Base-by-base conservation (phyloP, 2,113 vertebrate genomes). In the Malurus cyaneus region DNA sequence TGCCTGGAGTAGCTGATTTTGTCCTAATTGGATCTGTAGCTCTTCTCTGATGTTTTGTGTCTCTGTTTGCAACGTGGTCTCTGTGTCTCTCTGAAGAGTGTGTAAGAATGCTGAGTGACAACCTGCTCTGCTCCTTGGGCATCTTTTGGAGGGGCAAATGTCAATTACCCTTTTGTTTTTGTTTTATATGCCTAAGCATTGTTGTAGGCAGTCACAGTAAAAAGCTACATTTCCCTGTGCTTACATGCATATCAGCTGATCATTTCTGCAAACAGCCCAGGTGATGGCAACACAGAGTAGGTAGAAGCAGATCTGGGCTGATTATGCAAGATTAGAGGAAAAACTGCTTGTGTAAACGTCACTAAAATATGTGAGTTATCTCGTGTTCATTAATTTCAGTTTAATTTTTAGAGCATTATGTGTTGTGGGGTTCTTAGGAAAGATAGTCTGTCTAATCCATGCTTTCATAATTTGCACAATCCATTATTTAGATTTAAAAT, bases 11-110 rank as follows among this genome's bases (percentile, higher is more conserved):
- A 97, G 97, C 97, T 98, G 98, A 97, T 98, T 98, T 97, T 71
- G 78, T 96, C 97, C 97, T 98, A 99, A 99, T 99, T 99, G 98
- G 98, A 96, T 80, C 94, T 77, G 92, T 96, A 97, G 97, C 97
- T 98, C 97, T 98, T 97, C 97, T 96, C 83, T 97, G 97, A 94
- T 94, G 89, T 97, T 98, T 98, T 98, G 98, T 98, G 97, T 98
- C 97, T 98, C 97, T 97, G 95, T 98, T 98, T 98, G 97, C 98
- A 98, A 97, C 82, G 72, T 94, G 95, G 84, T 54, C 79, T 54
- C 24, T 0, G 0, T 56, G 73, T 92, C 73, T 85, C 93, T 95
- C 91, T 93, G 84, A 93, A 36, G 78, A 86, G 72, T 32, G 12
- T 9, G 26, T 8, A 20, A 76, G 89, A 94, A 71, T 25, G 44